Base-by-base conservation (phyloP, 1,140 invertebrate genomes). In the Achatina immaculata region DNA sequence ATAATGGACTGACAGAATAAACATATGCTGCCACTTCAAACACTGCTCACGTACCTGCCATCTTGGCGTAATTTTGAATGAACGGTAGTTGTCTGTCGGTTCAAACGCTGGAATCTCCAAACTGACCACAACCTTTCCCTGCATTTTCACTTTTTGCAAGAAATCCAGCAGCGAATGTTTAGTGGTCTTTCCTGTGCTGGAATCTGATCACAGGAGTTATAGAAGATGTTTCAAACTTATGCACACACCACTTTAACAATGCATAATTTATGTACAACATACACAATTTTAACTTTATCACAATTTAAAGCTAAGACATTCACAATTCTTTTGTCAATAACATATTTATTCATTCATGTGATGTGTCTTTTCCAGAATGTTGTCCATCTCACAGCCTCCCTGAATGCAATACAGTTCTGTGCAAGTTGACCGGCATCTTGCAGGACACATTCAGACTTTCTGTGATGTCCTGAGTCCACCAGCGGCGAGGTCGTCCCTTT, bases 111-210 rank as follows among this genome's bases (percentile, higher is more conserved):
- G 93, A 45, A 95, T 84, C 69, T 92, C 91, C 66, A 95, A 91
- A 69, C 93, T 92, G 19, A 92, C 87, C 81, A 95, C 93, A 6
- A 95, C 84, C 69, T 94, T 95, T 31, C 93, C 92, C 31, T 88
- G 92, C 92, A 95, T 93, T 83, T 95, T 92, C 14, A 89, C 87
- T 1, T 92, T 68, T 42, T 38, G 88, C 1, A 95, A 87, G 82
- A 95, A 94, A 0, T 94, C 92, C 11, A 73, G 45, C 2, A 85
- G 66, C 11, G 76, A 34, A 79, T 85, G 75, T 31, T 72, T 43
- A 11, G 34, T 38, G 11, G 36, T 72, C 6, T 11, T 36, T 9
- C 28, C 28, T 6, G 7, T 40, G 34, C 21, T 28, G 7, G 69
- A 7, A 72, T 72, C 69, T 72, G 38, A n/a, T 16, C 14, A 68